Evolutionary conservation across 2,797 vertebrate genomes (phyloP).

Genomic region (Tragelaphus oryx): DNA sequence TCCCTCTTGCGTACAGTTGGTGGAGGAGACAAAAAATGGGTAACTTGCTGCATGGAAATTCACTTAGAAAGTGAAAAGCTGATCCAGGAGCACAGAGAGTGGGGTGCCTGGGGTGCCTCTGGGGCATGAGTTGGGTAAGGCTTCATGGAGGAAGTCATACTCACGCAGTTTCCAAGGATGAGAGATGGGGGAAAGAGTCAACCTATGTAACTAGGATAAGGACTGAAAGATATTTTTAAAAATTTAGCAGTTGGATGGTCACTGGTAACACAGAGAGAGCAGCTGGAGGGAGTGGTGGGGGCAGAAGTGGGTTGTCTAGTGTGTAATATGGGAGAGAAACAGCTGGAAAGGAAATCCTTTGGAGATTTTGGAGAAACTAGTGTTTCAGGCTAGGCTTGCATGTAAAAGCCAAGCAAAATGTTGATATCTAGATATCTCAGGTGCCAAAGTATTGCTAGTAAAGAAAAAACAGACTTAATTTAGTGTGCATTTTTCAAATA

Average conservation of each 20-base stretch:
- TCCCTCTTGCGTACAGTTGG: too few relatives aligned
- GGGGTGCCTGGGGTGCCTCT: rapidly evolving
- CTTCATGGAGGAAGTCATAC: background rate
- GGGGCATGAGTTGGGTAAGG: background rate
- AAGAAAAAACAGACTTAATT: background rate
- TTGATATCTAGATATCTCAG: background rate
- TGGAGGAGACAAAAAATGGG: background rate
- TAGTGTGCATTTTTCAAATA: background rate
- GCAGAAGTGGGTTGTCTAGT: background rate
- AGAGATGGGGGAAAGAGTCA: background rate
- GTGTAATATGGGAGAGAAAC: background rate
- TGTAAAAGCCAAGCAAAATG: background rate
- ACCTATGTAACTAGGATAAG: background rate
- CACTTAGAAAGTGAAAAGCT: background rate
- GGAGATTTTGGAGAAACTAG: background rate
- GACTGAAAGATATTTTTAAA: background rate
- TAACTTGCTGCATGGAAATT: background rate
- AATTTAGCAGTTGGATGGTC: background rate
- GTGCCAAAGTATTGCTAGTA: background rate
- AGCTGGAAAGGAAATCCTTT: background rate
- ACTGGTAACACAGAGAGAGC: background rate
- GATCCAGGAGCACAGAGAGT: background rate
- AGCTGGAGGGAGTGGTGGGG: rapidly evolving
- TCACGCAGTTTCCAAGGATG: background rate
- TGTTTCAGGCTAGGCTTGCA: background rate